phyloP scores from a whole-genome alignment of 2,888 invertebrate genomes.

The Ophraella communa region DNA sequence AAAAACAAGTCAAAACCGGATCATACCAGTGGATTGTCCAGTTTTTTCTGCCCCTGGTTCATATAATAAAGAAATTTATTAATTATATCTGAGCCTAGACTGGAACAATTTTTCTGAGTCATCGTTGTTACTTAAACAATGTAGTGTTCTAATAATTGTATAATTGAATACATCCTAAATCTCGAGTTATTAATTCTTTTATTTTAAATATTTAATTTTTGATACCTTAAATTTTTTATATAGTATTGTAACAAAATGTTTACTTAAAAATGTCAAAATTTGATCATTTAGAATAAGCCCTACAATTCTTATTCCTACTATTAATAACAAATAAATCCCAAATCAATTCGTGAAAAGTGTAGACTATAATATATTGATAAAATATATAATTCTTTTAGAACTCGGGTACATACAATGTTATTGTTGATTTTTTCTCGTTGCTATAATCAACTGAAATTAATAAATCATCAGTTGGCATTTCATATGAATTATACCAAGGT shows the following conservation, averaged over 20 bases:
- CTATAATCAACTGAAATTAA: constrained; percentile 29
- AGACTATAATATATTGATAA: neutral
- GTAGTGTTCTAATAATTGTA: constrained; percentile 37
- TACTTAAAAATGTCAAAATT: too few relatives aligned
- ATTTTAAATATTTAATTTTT: neutral
- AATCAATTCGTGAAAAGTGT: neutral
- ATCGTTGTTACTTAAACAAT: constrained; percentile 37
- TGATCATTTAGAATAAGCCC: too few relatives aligned
- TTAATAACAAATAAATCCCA: neutral
- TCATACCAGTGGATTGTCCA: neutral
- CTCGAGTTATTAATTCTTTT: constrained; percentile 21
- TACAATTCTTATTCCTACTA: neutral
- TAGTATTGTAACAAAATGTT: neutral
- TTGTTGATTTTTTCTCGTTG: constrained; percentile 26
- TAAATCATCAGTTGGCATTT: constrained; percentile 28
- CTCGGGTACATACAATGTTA: neutral
- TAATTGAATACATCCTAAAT: constrained; percentile 33
- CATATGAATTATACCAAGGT: constrained; percentile 27
- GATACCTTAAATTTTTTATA: neutral
- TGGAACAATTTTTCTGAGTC: constrained; percentile 36
- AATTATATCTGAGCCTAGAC: too few relatives aligned
- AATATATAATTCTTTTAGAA: neutral
- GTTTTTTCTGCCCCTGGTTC: constrained; percentile 15
- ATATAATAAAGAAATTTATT: too few relatives aligned
- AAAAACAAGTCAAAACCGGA: neutral